These are phyloP conservation scores for Sinopyrophorus schimmeli DNA, from an alignment of 2,888 invertebrate species.

Conservation along the genomic window DNA sequence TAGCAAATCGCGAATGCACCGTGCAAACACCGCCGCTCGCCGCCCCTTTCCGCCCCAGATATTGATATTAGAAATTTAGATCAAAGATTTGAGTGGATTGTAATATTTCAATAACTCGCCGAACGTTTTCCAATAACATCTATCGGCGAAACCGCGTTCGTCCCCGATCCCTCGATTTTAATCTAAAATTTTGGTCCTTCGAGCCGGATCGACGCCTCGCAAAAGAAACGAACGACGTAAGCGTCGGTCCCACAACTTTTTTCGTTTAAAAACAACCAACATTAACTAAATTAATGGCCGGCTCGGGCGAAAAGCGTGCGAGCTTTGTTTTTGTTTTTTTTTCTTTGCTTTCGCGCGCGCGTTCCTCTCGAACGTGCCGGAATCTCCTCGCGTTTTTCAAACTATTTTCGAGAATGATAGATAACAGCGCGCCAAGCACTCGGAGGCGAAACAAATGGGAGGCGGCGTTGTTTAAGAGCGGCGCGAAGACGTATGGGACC, in stretches of 20 bases:
- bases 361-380: no score
- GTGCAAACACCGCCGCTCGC: no score
- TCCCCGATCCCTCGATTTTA: no score
- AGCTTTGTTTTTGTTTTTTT: constrained; percentile 12
- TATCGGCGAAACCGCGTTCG: no score
- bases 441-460: constrained; percentile 26
- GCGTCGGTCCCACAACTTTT: not conserved
- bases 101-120: no score
- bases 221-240: not conserved
- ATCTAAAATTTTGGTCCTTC: no score
- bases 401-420: constrained; percentile 18
- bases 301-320: constrained; percentile 14
- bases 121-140: no score
- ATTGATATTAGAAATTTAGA: constrained; percentile 42
- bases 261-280: not conserved
- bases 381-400: constrained; percentile 16
- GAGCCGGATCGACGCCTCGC: no score
- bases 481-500: constrained; percentile 44
- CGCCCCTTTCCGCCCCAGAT: no score
- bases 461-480: constrained; percentile 33
- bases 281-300: constrained; percentile 9
- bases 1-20: no score
- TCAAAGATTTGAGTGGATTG: constrained; percentile 27
- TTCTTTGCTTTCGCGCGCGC: no score
- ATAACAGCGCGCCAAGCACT: constrained; percentile 28